Base-by-base conservation (phyloP, 2,113 vertebrate species). In the Sceloporus undulatus region DNA sequence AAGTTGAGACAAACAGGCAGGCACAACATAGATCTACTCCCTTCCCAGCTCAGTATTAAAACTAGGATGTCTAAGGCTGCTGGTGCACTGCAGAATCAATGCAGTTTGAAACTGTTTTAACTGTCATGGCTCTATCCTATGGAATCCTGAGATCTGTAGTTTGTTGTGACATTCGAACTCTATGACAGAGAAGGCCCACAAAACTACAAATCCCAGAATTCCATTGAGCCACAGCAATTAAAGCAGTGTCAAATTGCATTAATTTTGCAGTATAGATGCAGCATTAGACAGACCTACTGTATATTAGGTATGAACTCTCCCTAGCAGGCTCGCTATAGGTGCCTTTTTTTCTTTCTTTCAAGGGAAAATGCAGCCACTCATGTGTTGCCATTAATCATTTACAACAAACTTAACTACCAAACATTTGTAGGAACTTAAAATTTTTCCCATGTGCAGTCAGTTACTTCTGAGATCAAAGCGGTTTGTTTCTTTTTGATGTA, bases 391-490 rank as follows among this genome's bases (percentile, higher is more conserved):
- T 96, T 95, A 96, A 97, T 96, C 87, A 94, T 93, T 96, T 95
- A 95, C 93, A 89, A 85, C 89, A 93, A 86, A 93, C 94, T 85
- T 92, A 94, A 93, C 91, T 87, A 90, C 81, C 62, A 92, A 86
- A 90, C 82, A 86, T 92, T 94, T 94, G 85, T 91, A 91, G 91
- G 93, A 96, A 91, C 87, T 62, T 94, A 92, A 95, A 27, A 90
- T 95, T 92, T 92, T 94, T 84, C 82, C 89, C 88, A 93, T 88
- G 82, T 96, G 93, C 29, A 91, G 94, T 95, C 96, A 95, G 96
- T 96, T 95, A 97, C 81, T 95, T 89, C 89, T 78, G 93, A 66
- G 95, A 97, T 97, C 94, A 96, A 96, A 96, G 96, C 56, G 85
- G 16, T 65, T 89, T 70, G 48, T 62, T 29, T 89, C 70, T 84